Evolutionary conservation across 2,888 invertebrate genomes (phyloP), one percentile per base, ranked within the genome.

Genomic region (Latheticus oryzae): DNA sequence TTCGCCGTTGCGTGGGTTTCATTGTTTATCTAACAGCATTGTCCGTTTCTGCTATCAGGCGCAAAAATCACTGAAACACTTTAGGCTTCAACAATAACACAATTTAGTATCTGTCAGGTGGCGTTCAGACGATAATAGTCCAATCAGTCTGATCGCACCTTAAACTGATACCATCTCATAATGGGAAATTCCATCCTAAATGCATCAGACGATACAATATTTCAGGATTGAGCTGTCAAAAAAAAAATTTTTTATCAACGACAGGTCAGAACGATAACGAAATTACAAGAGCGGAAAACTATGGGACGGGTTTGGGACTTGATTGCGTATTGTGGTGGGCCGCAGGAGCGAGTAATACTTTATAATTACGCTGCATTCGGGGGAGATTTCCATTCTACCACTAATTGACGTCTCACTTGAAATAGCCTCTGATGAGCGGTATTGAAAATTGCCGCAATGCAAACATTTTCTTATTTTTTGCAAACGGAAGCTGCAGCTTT

Each of bases 251-350:
- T 42, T 42, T 42, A 19, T 50, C 33, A 33, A 13, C 43, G 37
- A 45, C 45, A 35, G 37, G 23, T 53, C 24, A 12, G 33, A 17
- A 26, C 55, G 52, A 58, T 66, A 70, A 68, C 55, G 56, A 63
- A 65, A 70, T 70, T 69, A 70, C 60, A 59, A 53, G 65, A 67
- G 63, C 66, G 67, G 67, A 68, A 66, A 67, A 65, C 66, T 35
- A 59, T 56, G 42, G 52, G 38, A 42, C 43, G 37, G 55, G 16
- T 57, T 53, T 50, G 52, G 53, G n/a, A 53, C 62, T 62, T 71
- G 71, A 71, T 71, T 71, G 69, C 66, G 67, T 66, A 71, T 71
- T 71, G 71, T 71, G 66, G 65, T 62, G 58, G 62, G 61, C 64
- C 62, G 56, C 58, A 53, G 56, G 55, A 60, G 58, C 60, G 52